phyloP scores from a whole-genome alignment of 2,888 invertebrate species.

The Orthonevra nobilis region DNA sequence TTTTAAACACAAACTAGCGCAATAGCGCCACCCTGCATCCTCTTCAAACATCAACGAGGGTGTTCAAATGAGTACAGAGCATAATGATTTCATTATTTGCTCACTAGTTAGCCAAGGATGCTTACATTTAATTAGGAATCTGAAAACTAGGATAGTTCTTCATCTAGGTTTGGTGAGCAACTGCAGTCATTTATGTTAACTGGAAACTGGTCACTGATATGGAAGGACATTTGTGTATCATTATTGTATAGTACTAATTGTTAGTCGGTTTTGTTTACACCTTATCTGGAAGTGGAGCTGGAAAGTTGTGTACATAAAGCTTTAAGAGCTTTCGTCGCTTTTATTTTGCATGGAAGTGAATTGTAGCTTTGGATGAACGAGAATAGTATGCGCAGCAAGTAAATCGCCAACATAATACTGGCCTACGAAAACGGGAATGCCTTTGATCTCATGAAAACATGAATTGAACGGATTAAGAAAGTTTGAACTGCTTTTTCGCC shows the following conservation, averaged over 20 bases:
- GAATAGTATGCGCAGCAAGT: no score
- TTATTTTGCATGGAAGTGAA: no score
- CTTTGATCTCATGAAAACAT: no score
- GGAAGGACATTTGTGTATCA: no score
- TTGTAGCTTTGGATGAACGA: no score
- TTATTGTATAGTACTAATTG: no score
- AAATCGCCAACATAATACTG: no score
- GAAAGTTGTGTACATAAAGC: slow-evolving; percentile 47
- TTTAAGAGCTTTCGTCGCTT: slow-evolving; percentile 28
- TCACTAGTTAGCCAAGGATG: slow-evolving; percentile 29
- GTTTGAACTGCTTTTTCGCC: no score
- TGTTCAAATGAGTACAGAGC: slow-evolving; percentile 25
- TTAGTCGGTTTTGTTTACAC: slow-evolving; percentile 54
- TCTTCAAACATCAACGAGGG: no score
- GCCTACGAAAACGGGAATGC: no score
- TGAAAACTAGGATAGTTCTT: slow-evolving; percentile 17
- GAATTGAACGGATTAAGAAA: no score
- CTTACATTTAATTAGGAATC: slow-evolving; percentile 13
- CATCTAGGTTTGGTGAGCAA: slow-evolving; percentile 3
- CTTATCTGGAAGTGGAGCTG: slow-evolving; percentile 20
- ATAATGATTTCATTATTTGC: slow-evolving; percentile 37
- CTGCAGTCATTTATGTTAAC: not conserved
- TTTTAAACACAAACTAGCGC: no score
- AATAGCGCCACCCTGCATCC: not conserved
- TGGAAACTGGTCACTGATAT: slow-evolving; percentile 18